phyloP scores from a whole-genome alignment of 2,888 invertebrate genomes.

The Plebejus anna region DNA sequence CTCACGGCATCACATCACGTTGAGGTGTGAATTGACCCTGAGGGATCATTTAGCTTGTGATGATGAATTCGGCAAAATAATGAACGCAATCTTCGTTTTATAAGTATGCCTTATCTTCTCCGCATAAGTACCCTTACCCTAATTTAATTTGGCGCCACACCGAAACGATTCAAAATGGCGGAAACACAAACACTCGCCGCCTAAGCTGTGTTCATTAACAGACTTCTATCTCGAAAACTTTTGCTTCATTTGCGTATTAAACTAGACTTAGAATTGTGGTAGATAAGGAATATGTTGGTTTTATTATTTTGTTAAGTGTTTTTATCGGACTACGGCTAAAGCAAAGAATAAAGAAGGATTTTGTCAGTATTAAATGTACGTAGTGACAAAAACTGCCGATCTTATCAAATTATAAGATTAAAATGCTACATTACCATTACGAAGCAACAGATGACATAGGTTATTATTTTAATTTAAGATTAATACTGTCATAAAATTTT shows the following conservation, averaged over 20 bases:
- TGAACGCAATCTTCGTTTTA: background rate
- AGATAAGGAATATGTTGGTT: background rate
- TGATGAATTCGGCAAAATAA: background rate
- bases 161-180: slow-evolving; percentile 8
- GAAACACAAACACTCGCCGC: slow-evolving; percentile 21
- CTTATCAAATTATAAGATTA: too few species aligned
- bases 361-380: too few species aligned
- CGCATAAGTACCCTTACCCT: slow-evolving; percentile 4
- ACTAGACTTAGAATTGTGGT: background rate
- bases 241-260: background rate
- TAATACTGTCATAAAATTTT: too few species aligned
- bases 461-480: too few species aligned
- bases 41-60: background rate
- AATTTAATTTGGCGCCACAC: slow-evolving; percentile 13
- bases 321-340: too few species aligned
- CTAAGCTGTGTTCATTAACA: slow-evolving; percentile 11
- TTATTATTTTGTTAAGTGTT: too few species aligned
- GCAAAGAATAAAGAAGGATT: too few species aligned
- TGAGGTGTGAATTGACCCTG: too few species aligned
- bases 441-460: too few species aligned
- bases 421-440: too few species aligned
- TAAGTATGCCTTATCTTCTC: slow-evolving; percentile 16
- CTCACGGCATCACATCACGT: too few species aligned
- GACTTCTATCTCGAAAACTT: slow-evolving; percentile 1
- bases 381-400: too few species aligned